phyloP scores from a whole-genome alignment of 92 coral and sea anemone genomes.

The Galaxea fascicularis region DNA sequence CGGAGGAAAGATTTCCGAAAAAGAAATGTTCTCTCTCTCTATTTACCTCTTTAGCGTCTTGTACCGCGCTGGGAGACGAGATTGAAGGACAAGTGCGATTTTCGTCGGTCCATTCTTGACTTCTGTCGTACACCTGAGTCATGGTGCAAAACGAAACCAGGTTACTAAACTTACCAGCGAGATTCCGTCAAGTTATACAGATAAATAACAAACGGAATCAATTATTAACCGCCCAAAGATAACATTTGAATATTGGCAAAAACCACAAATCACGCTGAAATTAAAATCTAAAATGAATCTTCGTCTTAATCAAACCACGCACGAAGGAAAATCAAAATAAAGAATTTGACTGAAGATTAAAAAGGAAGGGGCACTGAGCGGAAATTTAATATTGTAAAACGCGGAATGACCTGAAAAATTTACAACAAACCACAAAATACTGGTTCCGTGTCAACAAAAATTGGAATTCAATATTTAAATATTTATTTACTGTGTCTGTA shows the following conservation, averaged over 20 bases:
- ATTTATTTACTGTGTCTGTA: neutral
- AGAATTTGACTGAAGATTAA: too few relatives aligned
- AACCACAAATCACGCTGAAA: neutral
- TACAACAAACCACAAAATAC: neutral
- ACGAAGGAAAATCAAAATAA: neutral
- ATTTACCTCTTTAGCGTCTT: slow-evolving; percentile 90
- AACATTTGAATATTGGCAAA: slow-evolving; percentile 35
- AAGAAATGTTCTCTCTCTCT: neutral
- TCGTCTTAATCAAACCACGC: neutral
- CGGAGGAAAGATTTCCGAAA: neutral
- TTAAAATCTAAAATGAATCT: neutral
- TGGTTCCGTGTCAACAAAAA: neutral
- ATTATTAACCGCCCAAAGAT: slow-evolving; percentile 28
- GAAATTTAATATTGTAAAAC: neutral
- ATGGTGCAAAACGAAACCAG: neutral
- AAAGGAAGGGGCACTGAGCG: neutral
- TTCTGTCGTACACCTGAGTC: slow-evolving; percentile 91
- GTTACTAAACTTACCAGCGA: neutral
- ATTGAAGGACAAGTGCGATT: slow-evolving; percentile 78
- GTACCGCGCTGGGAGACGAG: slow-evolving; percentile 80
- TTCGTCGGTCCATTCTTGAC: slow-evolving; percentile 95
- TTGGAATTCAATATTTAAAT: slow-evolving; percentile 5
- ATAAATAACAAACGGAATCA: slow-evolving; percentile 26
- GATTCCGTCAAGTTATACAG: neutral
- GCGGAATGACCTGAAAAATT: neutral